A percentile compares a stretch with the other conserved stretches of the same genome.
Conservation (phyloP, 2,113 vertebrate genomes). For the Ictidomys tridecemlineatus region DNA sequence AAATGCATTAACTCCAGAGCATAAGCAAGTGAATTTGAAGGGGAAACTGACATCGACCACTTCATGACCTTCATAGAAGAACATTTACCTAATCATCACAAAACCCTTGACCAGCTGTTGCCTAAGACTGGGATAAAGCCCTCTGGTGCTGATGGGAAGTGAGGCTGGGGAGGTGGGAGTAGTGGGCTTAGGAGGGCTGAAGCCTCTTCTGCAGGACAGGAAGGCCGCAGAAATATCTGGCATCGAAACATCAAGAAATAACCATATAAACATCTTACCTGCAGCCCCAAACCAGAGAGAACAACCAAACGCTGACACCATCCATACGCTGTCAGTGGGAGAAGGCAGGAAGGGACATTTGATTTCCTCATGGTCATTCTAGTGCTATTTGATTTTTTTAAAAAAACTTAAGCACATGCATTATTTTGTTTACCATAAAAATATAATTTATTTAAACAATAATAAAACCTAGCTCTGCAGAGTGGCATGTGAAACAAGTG, state of each 20-base stretch:
- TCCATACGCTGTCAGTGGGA: fast-evolving
- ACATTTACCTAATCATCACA: background rate
- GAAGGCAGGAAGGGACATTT: background rate
- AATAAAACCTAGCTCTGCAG: background rate
- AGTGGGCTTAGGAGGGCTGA: background rate
- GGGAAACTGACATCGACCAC: background rate
- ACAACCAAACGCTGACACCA: fast-evolving
- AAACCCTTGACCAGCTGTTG: background rate
- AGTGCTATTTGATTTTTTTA: background rate
- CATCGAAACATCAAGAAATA: background rate
- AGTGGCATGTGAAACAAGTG: fast-evolving
- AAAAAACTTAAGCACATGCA: background rate
- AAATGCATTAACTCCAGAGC: background rate
- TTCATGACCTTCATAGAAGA: background rate
- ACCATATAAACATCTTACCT: background rate
- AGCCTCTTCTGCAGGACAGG: background rate
- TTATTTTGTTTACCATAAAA: background rate
- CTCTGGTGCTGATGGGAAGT: background rate
- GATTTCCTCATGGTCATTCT: background rate
- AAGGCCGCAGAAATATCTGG: background rate
- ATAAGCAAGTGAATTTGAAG: background rate
- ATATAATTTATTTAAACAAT: background rate
- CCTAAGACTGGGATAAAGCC: background rate
- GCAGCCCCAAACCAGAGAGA: background rate
- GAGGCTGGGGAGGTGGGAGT: too few species aligned